These are phyloP conservation scores for Panthera uncia DNA, from an alignment of 2,113 vertebrate genomes.

Conservation along the genomic window DNA sequence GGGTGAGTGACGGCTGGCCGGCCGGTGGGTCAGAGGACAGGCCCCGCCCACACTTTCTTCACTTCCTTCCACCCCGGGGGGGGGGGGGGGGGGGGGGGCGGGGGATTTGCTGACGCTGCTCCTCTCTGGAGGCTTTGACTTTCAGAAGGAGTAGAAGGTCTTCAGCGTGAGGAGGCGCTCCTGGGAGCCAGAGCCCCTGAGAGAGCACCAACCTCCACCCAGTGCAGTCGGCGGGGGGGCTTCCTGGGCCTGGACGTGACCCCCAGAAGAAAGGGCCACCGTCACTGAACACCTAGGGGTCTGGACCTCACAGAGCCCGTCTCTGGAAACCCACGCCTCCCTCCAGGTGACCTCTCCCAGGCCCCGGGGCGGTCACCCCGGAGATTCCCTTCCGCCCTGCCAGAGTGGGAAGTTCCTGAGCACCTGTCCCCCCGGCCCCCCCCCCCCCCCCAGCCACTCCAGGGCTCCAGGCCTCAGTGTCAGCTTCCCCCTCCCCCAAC, in stretches of 20 bases:
- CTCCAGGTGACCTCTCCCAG: fast-evolving
- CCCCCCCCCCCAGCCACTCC: fast-evolving
- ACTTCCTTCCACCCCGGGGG: fast-evolving
- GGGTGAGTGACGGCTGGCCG: not conserved
- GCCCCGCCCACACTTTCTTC: not conserved
- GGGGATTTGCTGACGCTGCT: fast-evolving
- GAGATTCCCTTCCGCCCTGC: fast-evolving
- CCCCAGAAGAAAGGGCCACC: not conserved
- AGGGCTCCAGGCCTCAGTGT: fast-evolving
- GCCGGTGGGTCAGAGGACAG: not conserved
- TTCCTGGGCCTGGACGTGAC: fast-evolving
- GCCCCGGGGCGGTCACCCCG: fast-evolving
- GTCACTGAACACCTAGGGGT: fast-evolving
- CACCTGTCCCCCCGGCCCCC: fast-evolving
- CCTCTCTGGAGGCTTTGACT: fast-evolving
- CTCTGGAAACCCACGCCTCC: too few species aligned
- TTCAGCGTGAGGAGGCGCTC: not conserved
- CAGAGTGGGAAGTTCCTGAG: fast-evolving
- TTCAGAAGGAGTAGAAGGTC: not conserved
- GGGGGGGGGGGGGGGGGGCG: too few species aligned
- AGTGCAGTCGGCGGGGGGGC: fast-evolving
- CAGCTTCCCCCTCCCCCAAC: fast-evolving
- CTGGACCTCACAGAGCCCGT: too few species aligned
- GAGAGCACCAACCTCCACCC: fast-evolving
- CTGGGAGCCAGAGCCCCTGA: fast-evolving